These are phyloP conservation scores for Zaprionus inermis DNA, from an alignment of 1,140 invertebrate species.

Conservation along the genomic window DNA sequence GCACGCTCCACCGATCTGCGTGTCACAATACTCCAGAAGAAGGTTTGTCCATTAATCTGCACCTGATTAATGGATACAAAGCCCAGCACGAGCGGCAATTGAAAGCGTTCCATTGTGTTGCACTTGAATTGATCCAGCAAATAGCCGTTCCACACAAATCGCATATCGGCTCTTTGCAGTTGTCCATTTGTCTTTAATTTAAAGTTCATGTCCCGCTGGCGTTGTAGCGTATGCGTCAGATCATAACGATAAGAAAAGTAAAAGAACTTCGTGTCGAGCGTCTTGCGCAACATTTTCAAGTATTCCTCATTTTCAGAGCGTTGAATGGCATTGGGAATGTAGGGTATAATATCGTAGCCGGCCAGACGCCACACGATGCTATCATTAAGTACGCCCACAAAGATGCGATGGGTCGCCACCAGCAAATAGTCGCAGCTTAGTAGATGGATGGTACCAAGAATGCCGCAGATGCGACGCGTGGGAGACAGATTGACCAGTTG, in stretches of 20 bases:
- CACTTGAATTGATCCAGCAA: conserved; percentile 89
- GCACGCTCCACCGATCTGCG: conserved; percentile 92
- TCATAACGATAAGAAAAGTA: conserved; percentile 98
- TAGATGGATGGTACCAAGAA: conserved; percentile 94
- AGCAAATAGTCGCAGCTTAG: conserved; percentile 95
- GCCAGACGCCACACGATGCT: conserved; percentile 94
- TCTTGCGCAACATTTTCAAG: conserved; percentile 91
- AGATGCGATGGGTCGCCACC: conserved; percentile 93
- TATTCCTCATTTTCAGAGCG: conserved; percentile 91
- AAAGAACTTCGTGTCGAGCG: conserved; percentile 92
- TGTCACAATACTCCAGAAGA: conserved; percentile 95
- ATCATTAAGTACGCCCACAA: conserved; percentile 93
- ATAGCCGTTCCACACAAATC: conserved; percentile 97
- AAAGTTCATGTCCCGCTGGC: conserved; percentile 93
- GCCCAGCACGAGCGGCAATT: conserved; percentile 94
- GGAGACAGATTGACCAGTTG: conserved; percentile 81
- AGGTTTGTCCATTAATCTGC: conserved; percentile 91
- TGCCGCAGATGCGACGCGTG: conserved; percentile 92
- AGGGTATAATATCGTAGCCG: conserved; percentile 94
- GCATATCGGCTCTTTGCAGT: conserved; percentile 91
- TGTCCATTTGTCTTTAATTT: conserved; percentile 85
- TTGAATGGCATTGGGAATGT: conserved; percentile 92
- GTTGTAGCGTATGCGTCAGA: conserved; percentile 95
- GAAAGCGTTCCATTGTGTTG: conserved; percentile 90
- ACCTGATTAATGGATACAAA: conserved; percentile 93